These are phyloP conservation scores for Microdon myrmicae DNA, from an alignment of 2,888 invertebrate genomes.

Conservation along the genomic window DNA sequence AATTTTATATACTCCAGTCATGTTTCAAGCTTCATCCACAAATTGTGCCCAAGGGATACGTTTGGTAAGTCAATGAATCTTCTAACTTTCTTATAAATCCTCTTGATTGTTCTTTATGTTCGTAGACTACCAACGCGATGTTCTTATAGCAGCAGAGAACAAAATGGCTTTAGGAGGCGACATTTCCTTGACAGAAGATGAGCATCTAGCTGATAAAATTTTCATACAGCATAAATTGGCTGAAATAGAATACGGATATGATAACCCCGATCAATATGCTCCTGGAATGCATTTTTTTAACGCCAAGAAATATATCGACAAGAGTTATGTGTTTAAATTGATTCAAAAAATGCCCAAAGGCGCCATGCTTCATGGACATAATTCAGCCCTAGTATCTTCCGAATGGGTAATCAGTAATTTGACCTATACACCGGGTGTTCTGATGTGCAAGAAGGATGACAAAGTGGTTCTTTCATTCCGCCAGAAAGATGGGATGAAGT, in stretches of 20 bases:
- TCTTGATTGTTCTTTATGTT: too few relatives aligned
- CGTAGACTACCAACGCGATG: slow-evolving; percentile 60
- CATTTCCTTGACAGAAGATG: slow-evolving; percentile 56
- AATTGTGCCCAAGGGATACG: too few relatives aligned
- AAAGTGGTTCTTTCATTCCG: slow-evolving; percentile 56
- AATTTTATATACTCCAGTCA: too few relatives aligned
- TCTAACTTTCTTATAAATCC: too few relatives aligned
- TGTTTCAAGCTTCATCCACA: too few relatives aligned
- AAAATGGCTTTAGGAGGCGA: slow-evolving; percentile 60
- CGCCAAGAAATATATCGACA: slow-evolving; percentile 68
- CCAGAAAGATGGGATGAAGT: slow-evolving; percentile 36
- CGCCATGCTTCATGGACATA: slow-evolving; percentile 70
- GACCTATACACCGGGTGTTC: slow-evolving; percentile 66
- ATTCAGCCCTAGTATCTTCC: slow-evolving; percentile 68
- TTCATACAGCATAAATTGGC: slow-evolving; percentile 61
- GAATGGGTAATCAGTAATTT: slow-evolving; percentile 69
- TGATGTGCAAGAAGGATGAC: slow-evolving; percentile 58
- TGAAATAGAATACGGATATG: slow-evolving; percentile 59
- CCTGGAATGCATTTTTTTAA: slow-evolving; percentile 71
- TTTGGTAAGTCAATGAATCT: too few relatives aligned
- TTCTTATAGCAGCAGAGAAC: slow-evolving; percentile 61
- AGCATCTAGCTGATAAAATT: slow-evolving; percentile 59
- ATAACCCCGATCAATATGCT: slow-evolving; percentile 65
- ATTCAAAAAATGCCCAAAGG: slow-evolving; percentile 72
- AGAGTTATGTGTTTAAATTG: slow-evolving; percentile 70